Evolutionary conservation across 2,888 invertebrate species (phyloP), one percentile per base, ranked within the genome.

Genomic region (Netelia inedita): DNA sequence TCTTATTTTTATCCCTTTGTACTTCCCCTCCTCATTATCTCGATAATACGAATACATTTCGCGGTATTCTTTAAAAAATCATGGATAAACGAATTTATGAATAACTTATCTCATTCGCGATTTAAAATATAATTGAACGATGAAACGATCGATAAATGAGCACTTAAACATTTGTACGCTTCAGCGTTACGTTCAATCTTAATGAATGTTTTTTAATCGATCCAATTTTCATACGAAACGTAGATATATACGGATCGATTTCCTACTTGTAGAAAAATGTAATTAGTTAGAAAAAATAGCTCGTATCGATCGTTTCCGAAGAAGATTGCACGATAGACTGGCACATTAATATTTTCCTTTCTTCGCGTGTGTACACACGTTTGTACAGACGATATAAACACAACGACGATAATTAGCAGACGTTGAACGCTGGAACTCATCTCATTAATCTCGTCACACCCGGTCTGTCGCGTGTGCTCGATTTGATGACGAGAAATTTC

Each of bases 371-470:
- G 19, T 3, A 19, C 28, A 9, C 16, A 57, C 14, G 16, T 46
- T 16, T 28, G 41, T 43, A 19, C 11, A n/a, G 14, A 46, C 14
- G 10, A 41, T 43, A 57, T 16, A 59, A 78, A 71, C 50, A 50
- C 53, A 50, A 71, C 63, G 63, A 50, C 53, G 35, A 61, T n/a
- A 71, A 79, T 63, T 50, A 59, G 35, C 53, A 53, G 63, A n/a
- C 61, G 61, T 69, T 63, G 35, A 63, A 28, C 21, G 43, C 61
- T 21, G n/a, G 57, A 23, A 61, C 41, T 79, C 73, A 73, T 83
- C 83, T 79, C 79, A 74, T 83, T 83, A 83, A 83, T 63, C 79
- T 43, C 83, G 68, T 72, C 21, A 61, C 23, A 53, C 69, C 50
- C 74, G 73, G 73, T 79, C 55, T 46, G 53, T 68, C 83, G 65